Conservation (phyloP, 1,140 invertebrate species). For the Pemphigus obesinymphae region DNA sequence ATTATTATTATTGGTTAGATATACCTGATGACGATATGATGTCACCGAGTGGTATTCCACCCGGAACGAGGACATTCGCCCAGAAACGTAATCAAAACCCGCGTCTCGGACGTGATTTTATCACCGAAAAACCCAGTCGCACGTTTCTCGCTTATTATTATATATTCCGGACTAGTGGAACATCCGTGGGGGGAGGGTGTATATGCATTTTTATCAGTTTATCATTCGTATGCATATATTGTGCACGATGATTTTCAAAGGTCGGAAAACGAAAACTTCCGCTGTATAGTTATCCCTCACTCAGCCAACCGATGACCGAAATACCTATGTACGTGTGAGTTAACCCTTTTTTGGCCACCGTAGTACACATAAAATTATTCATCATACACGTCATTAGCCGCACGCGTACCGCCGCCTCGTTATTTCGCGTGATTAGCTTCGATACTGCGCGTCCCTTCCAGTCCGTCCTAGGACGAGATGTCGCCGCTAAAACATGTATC, state of each 20-base stretch:
- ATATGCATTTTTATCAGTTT: neutral
- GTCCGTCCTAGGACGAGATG: no score
- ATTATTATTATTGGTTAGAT: no score
- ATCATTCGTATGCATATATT: neutral
- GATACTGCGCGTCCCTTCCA: no score
- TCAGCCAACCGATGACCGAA: neutral
- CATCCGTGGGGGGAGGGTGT: neutral
- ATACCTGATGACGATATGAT: no score
- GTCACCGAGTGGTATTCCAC: no score
- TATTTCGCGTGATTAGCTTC: constrained; percentile 25
- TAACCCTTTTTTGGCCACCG: neutral
- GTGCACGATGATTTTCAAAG: neutral
- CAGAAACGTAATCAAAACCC: neutral
- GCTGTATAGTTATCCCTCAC: neutral
- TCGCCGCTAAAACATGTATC: no score
- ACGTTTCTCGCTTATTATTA: neutral
- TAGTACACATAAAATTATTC: neutral
- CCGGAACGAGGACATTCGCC: no score
- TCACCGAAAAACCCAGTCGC: neutral
- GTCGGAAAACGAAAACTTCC: neutral
- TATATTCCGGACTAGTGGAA: neutral
- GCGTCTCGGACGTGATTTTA: neutral
- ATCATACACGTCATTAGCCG: constrained; percentile 5
- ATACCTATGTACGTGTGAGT: neutral
- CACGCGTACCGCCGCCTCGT: neutral